phyloP scores from a whole-genome alignment of 2,888 invertebrate genomes.

The Phengaris alcon region DNA sequence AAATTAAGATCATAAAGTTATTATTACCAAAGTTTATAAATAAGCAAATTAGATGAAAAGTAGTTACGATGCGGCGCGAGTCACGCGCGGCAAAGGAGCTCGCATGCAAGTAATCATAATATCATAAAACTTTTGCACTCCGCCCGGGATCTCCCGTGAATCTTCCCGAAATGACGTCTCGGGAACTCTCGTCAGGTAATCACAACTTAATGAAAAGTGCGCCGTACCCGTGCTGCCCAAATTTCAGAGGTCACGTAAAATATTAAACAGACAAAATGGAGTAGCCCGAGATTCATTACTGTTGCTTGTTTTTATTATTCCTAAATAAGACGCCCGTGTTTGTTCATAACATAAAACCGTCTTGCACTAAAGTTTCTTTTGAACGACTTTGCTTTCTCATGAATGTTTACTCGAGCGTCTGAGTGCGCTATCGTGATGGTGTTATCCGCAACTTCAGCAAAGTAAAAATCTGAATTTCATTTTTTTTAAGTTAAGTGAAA shows the following conservation, averaged over 20 bases:
- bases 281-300: slow-evolving; percentile 78
- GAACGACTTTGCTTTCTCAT: slow-evolving; percentile 57
- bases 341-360: slow-evolving; percentile 72
- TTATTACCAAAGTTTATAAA: slow-evolving; percentile 14
- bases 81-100: slow-evolving; percentile 52
- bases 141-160: slow-evolving; percentile 63
- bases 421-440: slow-evolving; percentile 35
- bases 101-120: slow-evolving; percentile 73
- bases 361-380: slow-evolving; percentile 64
- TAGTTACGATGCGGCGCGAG: slow-evolving; percentile 42
- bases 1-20: slow-evolving; percentile 16
- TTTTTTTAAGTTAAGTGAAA: too few relatives aligned
- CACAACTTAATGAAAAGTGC: slow-evolving; percentile 77
- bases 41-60: slow-evolving; percentile 31
- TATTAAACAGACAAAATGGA: slow-evolving; percentile 77
- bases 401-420: slow-evolving; percentile 60
- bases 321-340: slow-evolving; percentile 71
- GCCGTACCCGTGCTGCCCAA: slow-evolving; percentile 61
- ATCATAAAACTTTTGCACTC: slow-evolving; percentile 78
- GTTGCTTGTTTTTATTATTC: slow-evolving; percentile 78
- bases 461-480: neutral
- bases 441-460: neutral
- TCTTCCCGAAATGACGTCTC: slow-evolving; percentile 60
- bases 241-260: slow-evolving; percentile 79
- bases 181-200: slow-evolving; percentile 67